These are phyloP conservation scores for Pemphredon lugubris DNA, from an alignment of 2,888 invertebrate genomes.

Conservation along the genomic window DNA sequence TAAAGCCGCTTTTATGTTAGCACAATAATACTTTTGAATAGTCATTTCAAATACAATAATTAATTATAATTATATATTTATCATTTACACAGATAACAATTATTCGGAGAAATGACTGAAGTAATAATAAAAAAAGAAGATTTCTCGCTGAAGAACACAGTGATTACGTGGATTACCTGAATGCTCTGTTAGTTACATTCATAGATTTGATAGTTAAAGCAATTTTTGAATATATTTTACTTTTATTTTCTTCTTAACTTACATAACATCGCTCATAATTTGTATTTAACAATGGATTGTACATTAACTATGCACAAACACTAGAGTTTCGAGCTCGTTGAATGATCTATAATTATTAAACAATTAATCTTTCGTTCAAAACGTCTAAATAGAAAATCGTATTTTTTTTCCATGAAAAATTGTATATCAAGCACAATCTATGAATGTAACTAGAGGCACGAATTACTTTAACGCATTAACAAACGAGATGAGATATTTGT, in stretches of 20 bases:
- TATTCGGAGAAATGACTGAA: constrained; percentile 62
- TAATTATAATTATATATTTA: constrained; percentile 60
- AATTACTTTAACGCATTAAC: constrained; percentile 55
- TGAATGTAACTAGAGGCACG: constrained; percentile 71
- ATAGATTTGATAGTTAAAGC: no score
- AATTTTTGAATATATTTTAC: no score
- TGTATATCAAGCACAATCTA: no score
- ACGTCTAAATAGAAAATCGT: no score
- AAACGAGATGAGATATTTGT: constrained; percentile 60
- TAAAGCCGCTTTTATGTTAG: constrained; percentile 74
- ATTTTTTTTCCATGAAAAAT: no score
- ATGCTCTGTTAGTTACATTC: constrained; percentile 68
- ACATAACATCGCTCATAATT: no score
- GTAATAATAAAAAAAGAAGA: constrained; percentile 41
- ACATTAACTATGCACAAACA: no score
- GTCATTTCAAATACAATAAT: constrained; percentile 73
- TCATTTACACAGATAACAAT: constrained; percentile 71
- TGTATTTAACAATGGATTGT: no score
- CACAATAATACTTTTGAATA: constrained; percentile 76
- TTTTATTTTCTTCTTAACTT: no score
- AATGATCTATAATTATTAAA: no score
- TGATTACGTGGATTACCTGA: constrained; percentile 42
- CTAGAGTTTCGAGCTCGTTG: no score
- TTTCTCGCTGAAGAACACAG: constrained; percentile 55
- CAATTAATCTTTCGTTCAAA: no score